A percentile compares a stretch with the other conserved stretches of the same genome.
These are phyloP conservation scores for Oncopodura yosiiana DNA, from an alignment of 1,140 invertebrate species.

Conservation along the genomic window DNA sequence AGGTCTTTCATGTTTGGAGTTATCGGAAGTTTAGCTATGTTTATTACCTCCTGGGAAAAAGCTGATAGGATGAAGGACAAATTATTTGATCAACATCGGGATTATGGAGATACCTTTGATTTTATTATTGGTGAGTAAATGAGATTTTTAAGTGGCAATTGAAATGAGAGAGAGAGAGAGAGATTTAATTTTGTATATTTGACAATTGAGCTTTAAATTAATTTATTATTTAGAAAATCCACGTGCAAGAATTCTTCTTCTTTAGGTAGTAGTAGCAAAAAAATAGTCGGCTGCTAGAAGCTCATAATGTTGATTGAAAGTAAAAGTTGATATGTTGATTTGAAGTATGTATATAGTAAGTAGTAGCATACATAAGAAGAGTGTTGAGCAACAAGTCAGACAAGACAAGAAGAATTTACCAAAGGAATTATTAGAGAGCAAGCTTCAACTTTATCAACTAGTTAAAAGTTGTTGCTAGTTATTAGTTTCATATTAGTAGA, in stretches of 20 bases:
- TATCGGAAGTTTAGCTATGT: constrained; percentile 13
- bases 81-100: constrained; percentile 14
- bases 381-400: too few species aligned
- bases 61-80: constrained; percentile 16
- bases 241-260: too few species aligned
- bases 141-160: not conserved
- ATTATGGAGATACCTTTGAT: constrained; percentile 22
- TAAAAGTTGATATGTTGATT: constrained; percentile 13
- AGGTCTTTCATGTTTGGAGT: constrained; percentile 18
- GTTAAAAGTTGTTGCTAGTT: too few species aligned
- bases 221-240: too few species aligned
- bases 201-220: too few species aligned
- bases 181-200: too few species aligned
- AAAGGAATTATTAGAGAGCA: too few species aligned
- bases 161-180: not conserved
- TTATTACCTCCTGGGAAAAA: constrained; percentile 21
- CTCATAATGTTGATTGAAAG: not conserved
- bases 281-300: not conserved
- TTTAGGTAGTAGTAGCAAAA: too few species aligned
- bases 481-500: not conserved
- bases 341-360: too few species aligned
- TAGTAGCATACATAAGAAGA: too few species aligned
- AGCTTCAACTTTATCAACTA: too few species aligned
- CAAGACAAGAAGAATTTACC: too few species aligned
- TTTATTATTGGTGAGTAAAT: constrained; percentile 16